Conservation (phyloP, 1,140 invertebrate genomes). For the Drosophila guanche region DNA sequence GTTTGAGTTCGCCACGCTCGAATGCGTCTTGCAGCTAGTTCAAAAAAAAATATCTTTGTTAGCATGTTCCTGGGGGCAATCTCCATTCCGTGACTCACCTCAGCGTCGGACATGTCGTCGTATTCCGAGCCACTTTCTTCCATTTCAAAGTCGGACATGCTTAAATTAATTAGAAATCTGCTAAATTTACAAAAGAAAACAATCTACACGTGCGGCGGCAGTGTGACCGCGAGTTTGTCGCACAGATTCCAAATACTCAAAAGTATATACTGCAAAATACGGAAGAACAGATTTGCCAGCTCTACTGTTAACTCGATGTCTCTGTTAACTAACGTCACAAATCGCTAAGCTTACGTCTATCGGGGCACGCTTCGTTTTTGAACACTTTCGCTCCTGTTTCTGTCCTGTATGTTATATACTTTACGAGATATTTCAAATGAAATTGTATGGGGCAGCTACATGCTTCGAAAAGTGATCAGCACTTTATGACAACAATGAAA, state of each 20-base stretch:
- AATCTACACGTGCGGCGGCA: conserved; percentile 64
- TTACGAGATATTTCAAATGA: too few species aligned
- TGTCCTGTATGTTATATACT: too few species aligned
- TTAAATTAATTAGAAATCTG: conserved; percentile 30
- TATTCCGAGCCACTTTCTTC: conserved; percentile 70
- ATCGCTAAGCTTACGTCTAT: neutral
- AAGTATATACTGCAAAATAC: neutral
- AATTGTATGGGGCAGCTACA: too few species aligned
- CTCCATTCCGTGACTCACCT: conserved; percentile 41
- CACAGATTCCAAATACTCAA: too few species aligned
- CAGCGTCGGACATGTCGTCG: conserved; percentile 76
- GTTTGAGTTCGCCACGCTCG: conserved; percentile 90
- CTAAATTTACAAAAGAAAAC: conserved; percentile 46
- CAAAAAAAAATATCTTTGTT: neutral
- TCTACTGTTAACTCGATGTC: neutral
- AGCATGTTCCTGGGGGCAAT: too few species aligned
- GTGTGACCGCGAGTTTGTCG: too few species aligned
- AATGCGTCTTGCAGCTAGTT: conserved; percentile 93
- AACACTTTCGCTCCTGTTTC: conserved; percentile 26
- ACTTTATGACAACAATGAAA: too few species aligned
- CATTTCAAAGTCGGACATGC: conserved; percentile 76
- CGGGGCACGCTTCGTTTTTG: conserved; percentile 21
- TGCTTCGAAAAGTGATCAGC: too few species aligned
- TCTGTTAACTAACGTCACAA: too few species aligned
- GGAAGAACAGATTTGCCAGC: conserved; percentile 1